Evolutionary conservation across 2,113 vertebrate species (phyloP).

Genomic region (Phrynocephalus versicolor): DNA sequence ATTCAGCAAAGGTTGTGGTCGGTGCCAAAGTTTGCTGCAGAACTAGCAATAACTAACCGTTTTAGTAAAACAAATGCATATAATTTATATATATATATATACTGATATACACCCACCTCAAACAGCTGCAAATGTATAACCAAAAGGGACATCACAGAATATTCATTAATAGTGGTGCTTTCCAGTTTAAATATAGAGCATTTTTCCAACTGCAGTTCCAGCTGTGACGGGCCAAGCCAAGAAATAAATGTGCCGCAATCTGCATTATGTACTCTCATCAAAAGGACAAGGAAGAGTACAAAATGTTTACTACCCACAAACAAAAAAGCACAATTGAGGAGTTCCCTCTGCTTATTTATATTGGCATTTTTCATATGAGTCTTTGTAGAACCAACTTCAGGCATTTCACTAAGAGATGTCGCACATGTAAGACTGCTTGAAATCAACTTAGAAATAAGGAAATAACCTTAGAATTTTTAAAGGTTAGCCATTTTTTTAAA

Average conservation of each 20-base stretch:
- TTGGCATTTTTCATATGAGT: neutral
- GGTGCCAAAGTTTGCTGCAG: slow-evolving; percentile 23
- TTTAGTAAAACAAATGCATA: slow-evolving; percentile 17
- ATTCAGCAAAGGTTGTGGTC: slow-evolving; percentile 30
- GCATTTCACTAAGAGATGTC: neutral
- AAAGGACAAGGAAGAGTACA: neutral
- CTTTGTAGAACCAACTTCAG: neutral
- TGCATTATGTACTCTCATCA: slow-evolving; percentile 5
- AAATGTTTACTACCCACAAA: rapidly evolving
- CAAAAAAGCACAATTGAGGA: slow-evolving; percentile 27
- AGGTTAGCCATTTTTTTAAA: too few species aligned
- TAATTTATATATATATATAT: neutral
- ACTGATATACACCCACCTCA: neutral
- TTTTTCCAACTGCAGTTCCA: slow-evolving; percentile 18
- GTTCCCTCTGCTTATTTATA: neutral
- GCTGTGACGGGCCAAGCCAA: slow-evolving; percentile 33
- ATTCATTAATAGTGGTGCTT: slow-evolving; percentile 1
- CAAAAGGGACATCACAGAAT: neutral
- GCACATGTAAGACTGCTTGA: too few species aligned
- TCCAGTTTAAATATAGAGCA: neutral
- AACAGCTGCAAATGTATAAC: slow-evolving; percentile 2
- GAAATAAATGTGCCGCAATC: slow-evolving; percentile 21
- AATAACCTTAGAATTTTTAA: too few species aligned
- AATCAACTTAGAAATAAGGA: neutral
- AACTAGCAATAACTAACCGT: slow-evolving; percentile 24